phyloP scores from a whole-genome alignment of 2,113 vertebrate genomes.

The human (Homo sapiens) region DNA sequence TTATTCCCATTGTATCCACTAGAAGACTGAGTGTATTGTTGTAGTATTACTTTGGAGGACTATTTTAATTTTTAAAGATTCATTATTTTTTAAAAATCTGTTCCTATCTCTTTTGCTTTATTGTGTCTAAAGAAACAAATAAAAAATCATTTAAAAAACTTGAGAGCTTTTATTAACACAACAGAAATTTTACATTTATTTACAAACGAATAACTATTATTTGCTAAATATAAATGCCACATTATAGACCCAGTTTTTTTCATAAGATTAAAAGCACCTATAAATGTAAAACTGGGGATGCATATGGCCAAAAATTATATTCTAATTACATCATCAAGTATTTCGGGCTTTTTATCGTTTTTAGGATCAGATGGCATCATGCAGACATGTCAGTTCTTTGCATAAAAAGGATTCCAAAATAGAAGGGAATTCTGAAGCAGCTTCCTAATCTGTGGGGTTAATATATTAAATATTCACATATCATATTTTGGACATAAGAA shows the following conservation, averaged over 20 bases:
- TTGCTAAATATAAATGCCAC: background rate
- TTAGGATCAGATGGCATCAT: background rate
- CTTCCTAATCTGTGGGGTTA: background rate
- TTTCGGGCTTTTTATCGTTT: background rate
- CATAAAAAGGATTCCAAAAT: background rate
- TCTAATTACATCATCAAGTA: background rate
- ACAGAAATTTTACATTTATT: background rate
- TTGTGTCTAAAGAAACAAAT: background rate
- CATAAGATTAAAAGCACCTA: background rate
- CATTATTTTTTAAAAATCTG: constrained; percentile 16
- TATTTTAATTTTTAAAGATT: background rate
- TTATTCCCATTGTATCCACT: background rate
- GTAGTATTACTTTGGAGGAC: background rate
- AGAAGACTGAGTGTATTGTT: background rate
- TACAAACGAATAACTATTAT: background rate
- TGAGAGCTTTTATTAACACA: background rate
- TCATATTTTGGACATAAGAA: background rate
- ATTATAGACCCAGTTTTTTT: background rate
- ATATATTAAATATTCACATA: background rate
- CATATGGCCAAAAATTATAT: background rate
- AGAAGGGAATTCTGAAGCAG: background rate
- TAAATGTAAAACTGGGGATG: background rate
- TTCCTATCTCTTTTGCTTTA: background rate
- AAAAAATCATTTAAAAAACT: background rate
- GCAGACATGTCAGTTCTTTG: background rate